Conservation (phyloP, 1,140 invertebrate species). For the Drosophila auraria region DNA sequence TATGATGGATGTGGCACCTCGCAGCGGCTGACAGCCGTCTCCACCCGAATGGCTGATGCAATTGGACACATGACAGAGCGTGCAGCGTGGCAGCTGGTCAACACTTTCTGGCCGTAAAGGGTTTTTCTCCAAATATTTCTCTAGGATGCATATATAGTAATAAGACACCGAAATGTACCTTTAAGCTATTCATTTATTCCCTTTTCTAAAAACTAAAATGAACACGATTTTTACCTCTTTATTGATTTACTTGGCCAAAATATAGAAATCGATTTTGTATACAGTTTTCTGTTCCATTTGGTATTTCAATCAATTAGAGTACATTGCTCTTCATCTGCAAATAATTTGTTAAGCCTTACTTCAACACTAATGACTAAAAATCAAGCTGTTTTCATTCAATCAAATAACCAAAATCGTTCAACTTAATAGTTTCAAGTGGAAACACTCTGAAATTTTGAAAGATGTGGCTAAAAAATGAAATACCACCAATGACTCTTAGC, state of each 20-base stretch:
- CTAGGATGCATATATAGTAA: no score
- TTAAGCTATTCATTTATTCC: background rate
- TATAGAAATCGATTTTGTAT: no score
- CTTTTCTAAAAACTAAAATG: background rate
- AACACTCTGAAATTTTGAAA: constrained; percentile 1
- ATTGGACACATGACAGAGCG: constrained; percentile 34
- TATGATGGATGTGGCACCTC: constrained; percentile 62
- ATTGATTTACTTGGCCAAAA: background rate
- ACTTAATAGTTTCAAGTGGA: constrained; percentile 13
- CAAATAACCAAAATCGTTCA: constrained; percentile 7
- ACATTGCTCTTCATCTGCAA: constrained; percentile 17
- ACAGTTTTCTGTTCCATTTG: background rate
- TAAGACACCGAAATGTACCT: background rate
- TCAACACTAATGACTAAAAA: background rate
- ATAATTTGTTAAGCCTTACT: background rate
- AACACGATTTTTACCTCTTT: no score
- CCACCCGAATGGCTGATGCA: constrained; percentile 21
- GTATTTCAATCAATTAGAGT: background rate
- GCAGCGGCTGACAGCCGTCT: constrained; percentile 42
- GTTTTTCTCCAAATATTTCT: background rate
- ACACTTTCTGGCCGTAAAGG: background rate
- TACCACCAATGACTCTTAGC: background rate
- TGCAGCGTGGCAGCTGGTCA: constrained; percentile 9
- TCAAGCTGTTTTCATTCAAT: constrained; percentile 13
- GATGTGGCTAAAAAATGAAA: background rate